These are phyloP conservation scores for Pantala flavescens DNA, from an alignment of 1,140 invertebrate species.

Conservation along the genomic window DNA sequence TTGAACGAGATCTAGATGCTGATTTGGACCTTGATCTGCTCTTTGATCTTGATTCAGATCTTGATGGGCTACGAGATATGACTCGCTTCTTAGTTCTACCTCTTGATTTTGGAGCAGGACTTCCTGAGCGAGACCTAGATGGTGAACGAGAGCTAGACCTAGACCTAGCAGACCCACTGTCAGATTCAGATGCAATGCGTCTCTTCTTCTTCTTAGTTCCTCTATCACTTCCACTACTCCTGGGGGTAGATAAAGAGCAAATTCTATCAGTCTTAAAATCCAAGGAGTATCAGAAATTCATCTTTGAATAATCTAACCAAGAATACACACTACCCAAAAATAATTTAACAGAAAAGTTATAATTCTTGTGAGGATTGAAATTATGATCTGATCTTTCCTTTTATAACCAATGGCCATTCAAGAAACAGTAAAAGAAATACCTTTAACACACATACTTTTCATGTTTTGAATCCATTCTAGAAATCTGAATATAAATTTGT, in stretches of 20 bases:
- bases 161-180: conserved; percentile 21
- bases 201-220: conserved; percentile 16
- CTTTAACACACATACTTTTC: too few relatives aligned
- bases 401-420: too few relatives aligned
- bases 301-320: conserved; percentile 20
- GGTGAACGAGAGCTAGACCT: conserved; percentile 29
- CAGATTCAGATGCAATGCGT: conserved; percentile 22
- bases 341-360: too few relatives aligned
- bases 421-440: too few relatives aligned
- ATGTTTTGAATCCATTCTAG: too few relatives aligned
- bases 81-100: conserved; percentile 17
- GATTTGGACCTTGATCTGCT: conserved; percentile 27
- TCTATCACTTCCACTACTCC: neutral
- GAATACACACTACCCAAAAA: conserved; percentile 19
- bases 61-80: conserved; percentile 18
- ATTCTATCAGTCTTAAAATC: conserved; percentile 1
- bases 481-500: too few relatives aligned
- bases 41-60: conserved; percentile 24
- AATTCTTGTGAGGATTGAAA: too few relatives aligned
- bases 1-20: conserved; percentile 28
- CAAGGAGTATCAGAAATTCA: neutral
- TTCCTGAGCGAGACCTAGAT: conserved; percentile 25
- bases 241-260: neutral
- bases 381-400: too few relatives aligned
- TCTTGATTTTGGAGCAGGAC: conserved; percentile 16